A percentile compares a stretch with the other conserved stretches of the same genome.
phyloP scores from a whole-genome alignment of 2,888 invertebrate species.

The Apamea crenata region DNA sequence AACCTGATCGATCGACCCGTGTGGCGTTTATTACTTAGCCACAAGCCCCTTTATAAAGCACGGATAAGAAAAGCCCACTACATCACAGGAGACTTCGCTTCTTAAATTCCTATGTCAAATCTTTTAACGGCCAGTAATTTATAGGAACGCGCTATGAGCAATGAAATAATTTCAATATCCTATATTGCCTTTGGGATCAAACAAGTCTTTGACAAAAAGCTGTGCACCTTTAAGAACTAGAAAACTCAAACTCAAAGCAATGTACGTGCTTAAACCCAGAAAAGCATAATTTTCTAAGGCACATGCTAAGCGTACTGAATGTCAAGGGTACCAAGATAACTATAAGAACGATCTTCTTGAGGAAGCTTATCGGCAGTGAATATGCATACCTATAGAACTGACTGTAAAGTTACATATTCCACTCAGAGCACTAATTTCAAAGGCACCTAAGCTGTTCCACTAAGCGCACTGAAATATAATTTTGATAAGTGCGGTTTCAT shows the following conservation, averaged over 20 bases:
- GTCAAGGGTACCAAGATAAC: background rate
- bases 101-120: background rate
- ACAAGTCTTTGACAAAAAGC: slow-evolving; percentile 4
- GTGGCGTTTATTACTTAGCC: background rate
- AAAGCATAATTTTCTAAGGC: slow-evolving; percentile 12
- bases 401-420: background rate
- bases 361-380: background rate
- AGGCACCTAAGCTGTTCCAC: background rate
- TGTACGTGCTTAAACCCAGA: slow-evolving; percentile 27
- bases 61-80: background rate
- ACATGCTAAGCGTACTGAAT: background rate
- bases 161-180: slow-evolving; percentile 36
- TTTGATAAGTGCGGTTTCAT: background rate
- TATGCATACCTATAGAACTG: background rate
- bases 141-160: background rate
- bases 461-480: background rate
- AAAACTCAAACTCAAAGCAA: background rate
- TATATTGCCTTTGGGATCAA: slow-evolving; percentile 9
- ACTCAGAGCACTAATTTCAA: background rate
- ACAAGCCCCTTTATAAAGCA: background rate
- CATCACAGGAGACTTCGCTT: background rate
- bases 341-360: background rate
- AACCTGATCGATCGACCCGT: background rate
- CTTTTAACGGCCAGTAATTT: background rate
- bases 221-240: background rate